Evolutionary conservation across 2,113 vertebrate species (phyloP).

Genomic region (Indicator indicator): DNA sequence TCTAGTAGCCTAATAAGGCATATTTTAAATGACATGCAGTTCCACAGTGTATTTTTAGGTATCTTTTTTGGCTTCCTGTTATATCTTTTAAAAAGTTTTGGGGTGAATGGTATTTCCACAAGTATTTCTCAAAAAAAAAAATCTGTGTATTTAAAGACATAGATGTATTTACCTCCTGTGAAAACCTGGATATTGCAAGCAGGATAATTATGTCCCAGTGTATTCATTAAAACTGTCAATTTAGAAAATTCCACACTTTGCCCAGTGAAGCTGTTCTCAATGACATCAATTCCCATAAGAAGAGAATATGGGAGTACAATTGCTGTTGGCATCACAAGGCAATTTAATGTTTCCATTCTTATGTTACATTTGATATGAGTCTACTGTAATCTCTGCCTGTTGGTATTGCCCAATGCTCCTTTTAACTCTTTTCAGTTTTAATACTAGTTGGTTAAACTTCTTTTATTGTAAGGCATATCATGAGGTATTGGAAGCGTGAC

Average conservation of each 20-base stretch:
- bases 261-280: neutral
- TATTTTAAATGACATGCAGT: neutral
- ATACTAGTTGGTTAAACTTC: neutral
- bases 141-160: neutral
- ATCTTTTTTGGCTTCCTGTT: neutral
- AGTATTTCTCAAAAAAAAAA: neutral
- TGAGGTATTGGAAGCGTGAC: neutral
- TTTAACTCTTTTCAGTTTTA: neutral
- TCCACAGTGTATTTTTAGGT: neutral
- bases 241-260: constrained; percentile 3
- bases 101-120: neutral
- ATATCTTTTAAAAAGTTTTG: neutral
- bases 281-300: constrained; percentile 17
- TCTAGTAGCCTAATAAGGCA: neutral
- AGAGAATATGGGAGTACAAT: neutral
- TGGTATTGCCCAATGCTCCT: neutral
- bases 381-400: neutral
- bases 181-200: neutral
- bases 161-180: neutral
- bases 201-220: neutral
- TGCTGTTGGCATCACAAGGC: neutral
- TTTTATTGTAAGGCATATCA: neutral
- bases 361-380: accelerated
- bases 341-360: neutral
- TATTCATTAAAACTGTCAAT: neutral